Conservation (phyloP, 2,888 invertebrate species). For the Drosophila bunnanda region DNA sequence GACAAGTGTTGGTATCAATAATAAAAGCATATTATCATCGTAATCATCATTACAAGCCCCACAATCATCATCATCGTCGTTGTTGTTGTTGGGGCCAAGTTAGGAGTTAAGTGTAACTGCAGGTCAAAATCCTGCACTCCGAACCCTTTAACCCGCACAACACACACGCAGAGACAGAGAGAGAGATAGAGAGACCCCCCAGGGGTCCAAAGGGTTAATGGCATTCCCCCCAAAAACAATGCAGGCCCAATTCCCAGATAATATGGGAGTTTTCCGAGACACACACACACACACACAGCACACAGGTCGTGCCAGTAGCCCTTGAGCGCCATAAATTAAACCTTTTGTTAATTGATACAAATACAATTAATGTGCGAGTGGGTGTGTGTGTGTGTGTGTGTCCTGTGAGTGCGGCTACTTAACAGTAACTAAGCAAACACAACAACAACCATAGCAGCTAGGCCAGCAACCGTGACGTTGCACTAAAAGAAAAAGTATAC, state of each 20-base stretch:
- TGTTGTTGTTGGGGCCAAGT: conserved; percentile 38
- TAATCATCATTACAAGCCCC: conserved; percentile 19
- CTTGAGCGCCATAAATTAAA: conserved; percentile 83
- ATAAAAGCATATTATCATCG: conserved; percentile 60
- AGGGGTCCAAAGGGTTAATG: conserved; percentile 60
- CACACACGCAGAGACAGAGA: conserved; percentile 8
- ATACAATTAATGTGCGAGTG: conserved; percentile 77
- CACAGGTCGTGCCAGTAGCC: conserved; percentile 53
- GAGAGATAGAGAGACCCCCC: conserved; percentile 1
- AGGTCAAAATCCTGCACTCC: conserved; percentile 65
- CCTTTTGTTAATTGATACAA: conserved; percentile 85
- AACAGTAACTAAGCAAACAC: conserved; percentile 78
- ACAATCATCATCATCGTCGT: conserved; percentile 10
- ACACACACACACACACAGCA: background rate
- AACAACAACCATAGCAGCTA: conserved; percentile 48
- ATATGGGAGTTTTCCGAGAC: conserved; percentile 11
- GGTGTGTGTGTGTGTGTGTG: conserved; percentile 30
- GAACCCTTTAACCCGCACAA: conserved; percentile 18
- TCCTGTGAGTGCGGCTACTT: conserved; percentile 60
- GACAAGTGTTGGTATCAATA: conserved; percentile 71
- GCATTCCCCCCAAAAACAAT: conserved; percentile 57
- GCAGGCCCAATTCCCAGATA: conserved; percentile 39
- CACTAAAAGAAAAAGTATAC: conserved; percentile 11
- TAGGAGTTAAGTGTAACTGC: conserved; percentile 76
- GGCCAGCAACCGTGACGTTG: conserved; percentile 37